Conservation (phyloP, 1,140 invertebrate genomes). For the Dendroctonus valens region DNA sequence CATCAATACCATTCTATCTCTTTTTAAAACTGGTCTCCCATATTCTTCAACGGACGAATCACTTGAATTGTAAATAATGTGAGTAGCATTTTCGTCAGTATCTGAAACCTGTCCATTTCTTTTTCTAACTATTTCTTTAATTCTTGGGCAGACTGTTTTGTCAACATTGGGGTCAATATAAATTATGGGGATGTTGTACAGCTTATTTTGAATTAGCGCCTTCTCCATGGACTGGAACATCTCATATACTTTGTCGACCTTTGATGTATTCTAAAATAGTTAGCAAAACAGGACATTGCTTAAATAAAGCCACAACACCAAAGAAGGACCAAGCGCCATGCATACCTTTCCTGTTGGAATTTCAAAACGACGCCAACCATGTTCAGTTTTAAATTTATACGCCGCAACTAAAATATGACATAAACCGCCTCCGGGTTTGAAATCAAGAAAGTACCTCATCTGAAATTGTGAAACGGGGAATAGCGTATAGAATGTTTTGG, state of each 20-base stretch:
- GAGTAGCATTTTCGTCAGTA: constrained; percentile 82
- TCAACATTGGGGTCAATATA: constrained; percentile 85
- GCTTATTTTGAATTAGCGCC: constrained; percentile 76
- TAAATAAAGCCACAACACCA: constrained; percentile 25
- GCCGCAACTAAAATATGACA: constrained; percentile 92
- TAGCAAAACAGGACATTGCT: constrained; percentile 32
- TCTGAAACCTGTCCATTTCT: constrained; percentile 82
- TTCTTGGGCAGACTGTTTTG: constrained; percentile 72
- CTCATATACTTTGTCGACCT: constrained; percentile 90
- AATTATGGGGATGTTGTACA: constrained; percentile 74
- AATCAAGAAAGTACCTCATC: constrained; percentile 81
- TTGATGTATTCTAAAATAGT: constrained; percentile 75
- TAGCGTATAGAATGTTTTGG: background rate
- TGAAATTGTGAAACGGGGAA: constrained; percentile 19
- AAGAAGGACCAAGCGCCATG: constrained; percentile 4
- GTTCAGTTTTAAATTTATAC: constrained; percentile 94
- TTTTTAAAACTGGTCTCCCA: constrained; percentile 75
- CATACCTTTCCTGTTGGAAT: constrained; percentile 78
- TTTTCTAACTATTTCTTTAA: constrained; percentile 87
- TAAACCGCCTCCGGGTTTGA: constrained; percentile 87
- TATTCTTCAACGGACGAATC: constrained; percentile 90
- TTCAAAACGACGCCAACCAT: constrained; percentile 91
- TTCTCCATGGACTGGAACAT: constrained; percentile 93
- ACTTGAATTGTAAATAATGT: constrained; percentile 82
- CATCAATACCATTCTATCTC: constrained; percentile 79